Conservation (phyloP, 2,113 vertebrate species). For the Clarias macrocephalus region DNA sequence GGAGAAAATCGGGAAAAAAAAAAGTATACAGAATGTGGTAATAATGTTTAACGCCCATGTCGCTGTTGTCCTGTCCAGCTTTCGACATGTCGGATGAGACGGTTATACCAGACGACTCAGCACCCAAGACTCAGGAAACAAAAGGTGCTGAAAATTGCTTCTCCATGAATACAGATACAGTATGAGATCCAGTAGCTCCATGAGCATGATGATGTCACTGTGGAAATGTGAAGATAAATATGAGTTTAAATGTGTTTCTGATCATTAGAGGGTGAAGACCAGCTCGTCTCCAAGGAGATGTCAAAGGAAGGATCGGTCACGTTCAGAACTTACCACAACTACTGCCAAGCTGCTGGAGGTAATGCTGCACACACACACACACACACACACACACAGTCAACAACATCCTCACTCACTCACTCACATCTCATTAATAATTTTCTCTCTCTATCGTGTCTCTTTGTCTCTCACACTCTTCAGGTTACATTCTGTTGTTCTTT, state of each 20-base stretch:
- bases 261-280: constrained; percentile 51
- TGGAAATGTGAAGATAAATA: neutral
- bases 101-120: constrained; percentile 48
- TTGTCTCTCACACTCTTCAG: constrained; percentile 58
- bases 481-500: constrained; percentile 68
- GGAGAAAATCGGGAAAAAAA: too few species aligned
- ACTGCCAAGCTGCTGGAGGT: constrained; percentile 76
- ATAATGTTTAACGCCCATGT: constrained; percentile 1
- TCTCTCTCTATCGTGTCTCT: neutral
- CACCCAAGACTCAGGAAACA: constrained; percentile 20
- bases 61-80: constrained; percentile 62
- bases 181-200: too few species aligned
- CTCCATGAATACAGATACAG: neutral
- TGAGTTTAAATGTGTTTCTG: neutral
- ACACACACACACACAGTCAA: too few species aligned
- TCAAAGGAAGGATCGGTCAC: constrained; percentile 67
- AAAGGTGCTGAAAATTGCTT: constrained; percentile 53
- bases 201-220: neutral
- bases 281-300: constrained; percentile 68
- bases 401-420: too few species aligned
- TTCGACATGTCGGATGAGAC: constrained; percentile 73
- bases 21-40: neutral
- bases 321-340: constrained; percentile 73
- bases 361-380: too few species aligned
- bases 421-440: neutral